These are phyloP conservation scores for Andrena bicolor DNA, from an alignment of 2,888 invertebrate species.

Conservation along the genomic window DNA sequence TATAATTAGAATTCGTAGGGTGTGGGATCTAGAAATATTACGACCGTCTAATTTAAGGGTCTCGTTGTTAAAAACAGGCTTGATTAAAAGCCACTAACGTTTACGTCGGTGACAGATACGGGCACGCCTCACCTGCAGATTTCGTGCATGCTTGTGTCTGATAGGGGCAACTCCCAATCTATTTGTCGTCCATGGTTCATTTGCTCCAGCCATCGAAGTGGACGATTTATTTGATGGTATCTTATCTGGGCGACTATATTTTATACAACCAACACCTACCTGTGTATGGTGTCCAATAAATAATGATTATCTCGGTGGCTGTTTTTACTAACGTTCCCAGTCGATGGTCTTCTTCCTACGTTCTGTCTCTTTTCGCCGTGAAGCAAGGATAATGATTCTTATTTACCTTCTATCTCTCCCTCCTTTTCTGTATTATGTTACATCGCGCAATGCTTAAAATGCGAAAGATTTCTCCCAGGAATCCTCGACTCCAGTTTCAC, in stretches of 20 bases:
- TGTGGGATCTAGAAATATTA: not conserved
- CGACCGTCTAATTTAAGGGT: not conserved
- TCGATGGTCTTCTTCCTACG: not conserved
- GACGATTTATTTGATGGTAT: conserved; percentile 20
- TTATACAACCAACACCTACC: not conserved
- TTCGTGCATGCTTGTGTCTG: conserved; percentile 7
- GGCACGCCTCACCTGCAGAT: conserved; percentile 27
- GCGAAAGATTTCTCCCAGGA: too few species aligned
- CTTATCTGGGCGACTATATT: conserved; percentile 27
- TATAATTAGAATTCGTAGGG: conserved; percentile 1
- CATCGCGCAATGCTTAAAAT: too few species aligned
- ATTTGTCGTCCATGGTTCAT: conserved; percentile 10
- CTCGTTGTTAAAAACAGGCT: not conserved
- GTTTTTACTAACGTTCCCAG: not conserved
- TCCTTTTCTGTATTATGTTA: too few species aligned
- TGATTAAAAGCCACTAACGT: conserved; percentile 4
- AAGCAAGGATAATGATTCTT: too few species aligned
- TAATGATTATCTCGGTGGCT: conserved; percentile 10
- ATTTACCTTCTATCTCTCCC: too few species aligned
- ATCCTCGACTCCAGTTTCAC: not conserved
- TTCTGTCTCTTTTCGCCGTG: too few species aligned
- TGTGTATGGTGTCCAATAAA: conserved; percentile 6
- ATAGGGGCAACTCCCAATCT: conserved; percentile 9
- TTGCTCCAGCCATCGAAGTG: conserved; percentile 2
- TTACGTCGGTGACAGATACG: conserved; percentile 17